phyloP scores from a whole-genome alignment of 2,797 vertebrate species.

The Mareca strepera region DNA sequence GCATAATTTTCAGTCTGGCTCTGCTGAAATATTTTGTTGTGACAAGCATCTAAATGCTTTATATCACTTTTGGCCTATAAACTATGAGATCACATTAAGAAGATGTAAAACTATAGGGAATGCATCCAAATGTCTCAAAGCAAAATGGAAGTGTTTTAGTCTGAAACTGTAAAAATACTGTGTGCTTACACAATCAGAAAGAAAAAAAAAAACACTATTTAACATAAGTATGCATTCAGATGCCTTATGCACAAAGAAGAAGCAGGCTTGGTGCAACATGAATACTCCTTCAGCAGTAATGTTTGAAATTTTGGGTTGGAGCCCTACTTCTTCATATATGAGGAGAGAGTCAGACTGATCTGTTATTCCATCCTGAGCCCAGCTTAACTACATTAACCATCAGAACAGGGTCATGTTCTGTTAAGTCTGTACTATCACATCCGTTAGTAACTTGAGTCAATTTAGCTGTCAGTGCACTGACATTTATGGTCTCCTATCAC shows the following conservation, averaged over 20 bases:
- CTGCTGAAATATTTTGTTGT: not conserved
- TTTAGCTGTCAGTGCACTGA: conserved; percentile 12
- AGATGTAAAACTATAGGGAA: not conserved
- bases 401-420: conserved; percentile 33
- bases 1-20: not conserved
- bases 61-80: not conserved
- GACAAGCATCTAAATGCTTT: not conserved
- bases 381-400: conserved; percentile 54
- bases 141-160: not conserved
- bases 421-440: conserved; percentile 37
- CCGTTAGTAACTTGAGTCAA: conserved; percentile 48
- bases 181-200: not conserved
- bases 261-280: not conserved
- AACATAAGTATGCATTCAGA: not conserved
- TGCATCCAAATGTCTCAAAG: not conserved
- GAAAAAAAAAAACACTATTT: not conserved
- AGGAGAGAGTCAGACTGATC: conserved; percentile 36
- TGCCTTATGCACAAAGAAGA: not conserved
- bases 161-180: not conserved
- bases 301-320: not conserved
- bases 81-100: not conserved
- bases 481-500: conserved; percentile 19
- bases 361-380: conserved; percentile 26
- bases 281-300: not conserved
- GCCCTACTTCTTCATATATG: conserved; percentile 30